These are phyloP conservation scores for Stictocephala bisonia DNA, from an alignment of 2,888 invertebrate species.

Conservation along the genomic window DNA sequence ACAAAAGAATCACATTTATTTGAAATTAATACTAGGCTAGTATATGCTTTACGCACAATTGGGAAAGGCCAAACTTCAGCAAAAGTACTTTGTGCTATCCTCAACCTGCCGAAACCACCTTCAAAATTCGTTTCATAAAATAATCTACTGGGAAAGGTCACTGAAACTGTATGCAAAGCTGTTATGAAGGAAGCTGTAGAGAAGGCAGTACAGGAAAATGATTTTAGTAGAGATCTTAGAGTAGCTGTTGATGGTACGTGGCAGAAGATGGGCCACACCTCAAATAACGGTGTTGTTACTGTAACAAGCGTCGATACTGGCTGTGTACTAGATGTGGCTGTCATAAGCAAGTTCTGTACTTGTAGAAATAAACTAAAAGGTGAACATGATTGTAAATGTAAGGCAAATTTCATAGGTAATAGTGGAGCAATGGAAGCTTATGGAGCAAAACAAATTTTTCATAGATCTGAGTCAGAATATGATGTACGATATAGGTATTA, in stretches of 20 bases:
- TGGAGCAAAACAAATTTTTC: neutral
- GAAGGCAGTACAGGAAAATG: slow-evolving; percentile 4
- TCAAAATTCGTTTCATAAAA: neutral
- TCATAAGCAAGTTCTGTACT: slow-evolving; percentile 7
- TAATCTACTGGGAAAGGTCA: neutral
- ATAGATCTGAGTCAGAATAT: neutral
- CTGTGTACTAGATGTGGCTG: neutral
- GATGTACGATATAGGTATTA: slow-evolving; percentile 10
- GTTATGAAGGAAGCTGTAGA: slow-evolving; percentile 25
- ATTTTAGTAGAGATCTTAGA: neutral
- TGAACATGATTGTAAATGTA: neutral
- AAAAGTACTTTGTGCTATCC: neutral
- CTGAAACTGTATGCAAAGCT: neutral
- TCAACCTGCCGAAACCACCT: neutral
- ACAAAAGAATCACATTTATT: neutral
- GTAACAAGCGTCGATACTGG: slow-evolving; percentile 16
- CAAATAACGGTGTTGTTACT: slow-evolving; percentile 19
- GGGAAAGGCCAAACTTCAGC: neutral
- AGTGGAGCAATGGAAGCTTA: slow-evolving; percentile 26
- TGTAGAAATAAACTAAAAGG: neutral
- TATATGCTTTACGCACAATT: neutral
- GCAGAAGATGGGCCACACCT: slow-evolving; percentile 16
- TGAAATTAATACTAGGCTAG: slow-evolving; percentile 27
- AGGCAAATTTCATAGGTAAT: slow-evolving; percentile 16
- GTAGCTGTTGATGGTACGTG: slow-evolving; percentile 23